phyloP scores from a whole-genome alignment of 2,113 vertebrate species.

The Phyllopteryx taeniolatus region DNA sequence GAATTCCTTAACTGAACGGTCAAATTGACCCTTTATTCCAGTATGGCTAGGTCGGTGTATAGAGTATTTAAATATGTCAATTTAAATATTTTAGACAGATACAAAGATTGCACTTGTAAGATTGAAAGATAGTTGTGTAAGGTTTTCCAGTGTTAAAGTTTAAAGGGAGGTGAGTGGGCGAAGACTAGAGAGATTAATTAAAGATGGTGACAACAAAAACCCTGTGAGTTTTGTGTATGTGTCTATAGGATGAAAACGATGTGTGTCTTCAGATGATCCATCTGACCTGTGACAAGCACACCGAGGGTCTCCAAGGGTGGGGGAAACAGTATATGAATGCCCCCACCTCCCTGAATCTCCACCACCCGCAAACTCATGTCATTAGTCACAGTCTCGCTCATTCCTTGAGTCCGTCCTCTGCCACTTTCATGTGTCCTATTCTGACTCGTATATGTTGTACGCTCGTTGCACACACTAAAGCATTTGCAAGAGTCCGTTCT shows the following conservation, averaged over 20 bases:
- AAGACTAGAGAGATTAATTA: constrained; percentile 23
- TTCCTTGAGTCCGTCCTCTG: constrained; percentile 12
- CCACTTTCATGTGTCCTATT: background rate
- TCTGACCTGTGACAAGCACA: constrained; percentile 50
- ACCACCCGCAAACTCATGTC: constrained; percentile 40
- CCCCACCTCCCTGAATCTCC: constrained; percentile 27
- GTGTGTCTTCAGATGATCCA: constrained; percentile 55
- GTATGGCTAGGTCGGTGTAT: too few relatives aligned
- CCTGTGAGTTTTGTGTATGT: constrained; percentile 19
- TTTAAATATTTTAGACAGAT: background rate
- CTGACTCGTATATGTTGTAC: background rate
- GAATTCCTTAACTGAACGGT: background rate
- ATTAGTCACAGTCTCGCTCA: constrained; percentile 50
- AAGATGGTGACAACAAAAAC: constrained; percentile 41
- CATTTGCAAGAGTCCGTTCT: constrained; percentile 22
- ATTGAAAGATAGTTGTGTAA: background rate
- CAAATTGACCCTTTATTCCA: background rate
- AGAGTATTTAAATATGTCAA: background rate
- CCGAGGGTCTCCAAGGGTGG: constrained; percentile 56
- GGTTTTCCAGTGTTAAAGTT: background rate
- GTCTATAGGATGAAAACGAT: constrained; percentile 10
- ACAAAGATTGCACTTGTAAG: too few relatives aligned
- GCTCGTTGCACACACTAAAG: constrained; percentile 31
- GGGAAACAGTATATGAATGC: constrained; percentile 62
- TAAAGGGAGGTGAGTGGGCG: background rate